Percentiles rank a stretch among this genome's conserved stretches.
Evolutionary conservation across 2,797 vertebrate species (phyloP).

Genomic region (Channallabes apus): DNA sequence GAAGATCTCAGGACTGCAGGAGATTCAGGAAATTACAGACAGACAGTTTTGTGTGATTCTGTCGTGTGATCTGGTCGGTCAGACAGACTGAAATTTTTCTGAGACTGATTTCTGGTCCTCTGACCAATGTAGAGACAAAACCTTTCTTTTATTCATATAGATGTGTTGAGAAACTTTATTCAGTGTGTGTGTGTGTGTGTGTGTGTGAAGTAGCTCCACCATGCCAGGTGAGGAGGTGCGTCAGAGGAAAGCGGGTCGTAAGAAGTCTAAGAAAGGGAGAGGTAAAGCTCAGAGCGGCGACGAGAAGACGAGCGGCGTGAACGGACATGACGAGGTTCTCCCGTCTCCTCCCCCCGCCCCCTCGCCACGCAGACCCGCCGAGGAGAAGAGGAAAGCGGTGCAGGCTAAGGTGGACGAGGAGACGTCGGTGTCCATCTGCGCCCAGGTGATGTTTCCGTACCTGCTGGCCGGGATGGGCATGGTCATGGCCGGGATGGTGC

Average conservation of each 20-base stretch:
- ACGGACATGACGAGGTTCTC: conserved; percentile 73
- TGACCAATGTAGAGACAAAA: too few species aligned
- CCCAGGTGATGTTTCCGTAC: conserved; percentile 89
- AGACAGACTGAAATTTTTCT: too few species aligned
- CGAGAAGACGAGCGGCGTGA: conserved; percentile 62
- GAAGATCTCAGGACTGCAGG: too few species aligned
- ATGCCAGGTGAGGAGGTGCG: conserved; percentile 84
- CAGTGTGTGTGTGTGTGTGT: not conserved
- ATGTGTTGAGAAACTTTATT: not conserved
- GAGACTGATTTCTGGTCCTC: too few species aligned
- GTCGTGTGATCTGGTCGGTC: too few species aligned
- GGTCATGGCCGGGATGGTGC: conserved; percentile 91
- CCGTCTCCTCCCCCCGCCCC: conserved; percentile 56
- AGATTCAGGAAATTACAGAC: too few species aligned
- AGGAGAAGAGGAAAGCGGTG: conserved; percentile 66
- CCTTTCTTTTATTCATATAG: too few species aligned
- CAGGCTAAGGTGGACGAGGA: conserved; percentile 77
- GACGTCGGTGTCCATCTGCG: conserved; percentile 76
- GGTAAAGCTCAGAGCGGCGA: conserved; percentile 64
- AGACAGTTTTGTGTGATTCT: too few species aligned
- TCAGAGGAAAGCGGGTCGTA: conserved; percentile 75
- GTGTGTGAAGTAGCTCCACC: conserved; percentile 40
- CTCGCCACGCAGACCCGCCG: conserved; percentile 67
- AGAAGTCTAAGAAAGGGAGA: conserved; percentile 73
- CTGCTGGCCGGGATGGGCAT: conserved; percentile 93